Conservation (phyloP, 2,888 invertebrate genomes). For the Tenthredo livida region DNA sequence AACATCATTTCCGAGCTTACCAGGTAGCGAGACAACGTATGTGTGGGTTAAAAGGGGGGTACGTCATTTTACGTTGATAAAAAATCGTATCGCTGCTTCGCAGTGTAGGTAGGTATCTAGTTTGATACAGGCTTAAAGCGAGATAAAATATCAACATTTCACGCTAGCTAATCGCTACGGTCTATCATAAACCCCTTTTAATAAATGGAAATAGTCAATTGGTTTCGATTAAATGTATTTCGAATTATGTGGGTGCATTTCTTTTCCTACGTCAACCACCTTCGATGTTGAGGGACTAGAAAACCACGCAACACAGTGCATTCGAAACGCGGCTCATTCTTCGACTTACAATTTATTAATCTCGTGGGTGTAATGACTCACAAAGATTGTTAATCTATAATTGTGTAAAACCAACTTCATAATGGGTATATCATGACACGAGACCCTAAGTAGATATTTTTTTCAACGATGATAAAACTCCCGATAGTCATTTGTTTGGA, state of each 20-base stretch:
- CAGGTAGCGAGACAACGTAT: constrained; percentile 31
- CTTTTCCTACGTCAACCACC: neutral
- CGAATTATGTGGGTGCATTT: neutral
- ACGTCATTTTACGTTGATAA: constrained; percentile 46
- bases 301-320: neutral
- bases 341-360: neutral
- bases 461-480: neutral
- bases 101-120: constrained; percentile 19
- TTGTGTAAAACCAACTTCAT: constrained; percentile 9
- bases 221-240: neutral
- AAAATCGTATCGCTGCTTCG: constrained; percentile 36
- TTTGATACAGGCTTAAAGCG: constrained; percentile 2
- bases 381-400: neutral
- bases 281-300: neutral
- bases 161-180: neutral
- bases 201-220: neutral
- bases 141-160: constrained; percentile 31
- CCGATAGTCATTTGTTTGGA: neutral
- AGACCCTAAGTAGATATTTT: neutral
- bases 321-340: neutral
- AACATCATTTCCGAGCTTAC: neutral
- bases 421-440: neutral
- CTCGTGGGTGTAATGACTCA: neutral
- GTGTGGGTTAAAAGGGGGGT: constrained; percentile 15
- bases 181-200: neutral